Evolutionary conservation across 2,113 vertebrate species (phyloP).

Genomic region (Sinocyclocheilus grahami): DNA sequence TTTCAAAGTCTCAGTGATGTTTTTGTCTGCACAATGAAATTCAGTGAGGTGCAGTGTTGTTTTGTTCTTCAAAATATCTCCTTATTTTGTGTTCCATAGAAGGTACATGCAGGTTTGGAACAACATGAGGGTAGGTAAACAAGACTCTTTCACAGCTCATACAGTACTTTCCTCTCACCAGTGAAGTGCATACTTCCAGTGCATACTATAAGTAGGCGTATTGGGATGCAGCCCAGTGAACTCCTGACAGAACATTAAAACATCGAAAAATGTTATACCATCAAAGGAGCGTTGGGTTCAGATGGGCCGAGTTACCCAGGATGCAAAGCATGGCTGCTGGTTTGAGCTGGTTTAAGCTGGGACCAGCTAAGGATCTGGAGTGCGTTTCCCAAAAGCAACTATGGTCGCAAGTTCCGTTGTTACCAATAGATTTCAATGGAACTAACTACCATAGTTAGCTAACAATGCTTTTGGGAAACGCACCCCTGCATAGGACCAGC

Average conservation of each 20-base stretch:
- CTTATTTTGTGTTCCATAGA: background rate
- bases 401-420: no score
- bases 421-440: no score
- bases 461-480: no score
- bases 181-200: constrained; percentile 2
- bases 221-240: constrained; percentile 17
- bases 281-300: background rate
- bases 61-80: background rate
- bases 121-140: background rate
- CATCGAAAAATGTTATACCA: constrained; percentile 24
- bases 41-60: background rate
- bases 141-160: background rate
- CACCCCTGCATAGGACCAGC: no score
- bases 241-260: constrained; percentile 21
- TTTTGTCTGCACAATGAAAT: background rate
- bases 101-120: background rate
- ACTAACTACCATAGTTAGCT: no score
- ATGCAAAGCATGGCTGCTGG: no score
- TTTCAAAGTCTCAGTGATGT: no score
- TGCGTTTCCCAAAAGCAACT: no score
- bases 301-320: background rate
- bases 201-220: constrained; percentile 25
- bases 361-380: no score
- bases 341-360: no score
- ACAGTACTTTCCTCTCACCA: background rate